Evolutionary conservation across 92 coral and sea anemone genomes (phyloP), one percentile per base, ranked within the genome.

Genomic region (Paragorgia papillata): DNA sequence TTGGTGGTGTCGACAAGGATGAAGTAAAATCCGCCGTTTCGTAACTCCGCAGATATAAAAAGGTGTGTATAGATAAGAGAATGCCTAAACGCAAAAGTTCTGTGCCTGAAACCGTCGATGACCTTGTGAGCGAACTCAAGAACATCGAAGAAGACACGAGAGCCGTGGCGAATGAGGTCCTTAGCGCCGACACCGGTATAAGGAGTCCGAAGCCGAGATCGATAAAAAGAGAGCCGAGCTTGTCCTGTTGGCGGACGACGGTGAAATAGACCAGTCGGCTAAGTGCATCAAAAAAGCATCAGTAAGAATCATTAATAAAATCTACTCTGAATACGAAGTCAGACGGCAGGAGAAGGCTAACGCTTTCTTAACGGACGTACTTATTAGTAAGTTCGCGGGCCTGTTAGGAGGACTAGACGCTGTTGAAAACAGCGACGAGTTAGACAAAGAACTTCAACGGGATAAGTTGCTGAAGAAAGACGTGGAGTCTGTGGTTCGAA

Each of bases 161-260:
- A 51, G 46, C 43, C 50, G 74, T 51, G 37, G 26, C 49, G 74
- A 51, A 66, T 66, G 74, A 66, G 37, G 49, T 37, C 25, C 32
- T 31, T 31, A 66, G 26, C 43, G 74, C 43, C 32, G 53, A 32
- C 37, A 25, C 26, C 74, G 49, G 32, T 66, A 39, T 54, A 37
- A 31, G 37, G 50, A 66, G 48, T 32, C 74, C 25, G 37, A 66
- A 31, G 32, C 46, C 37, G 74, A 66, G 26, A 37, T 66, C 50
- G 74, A 66, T 51, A 66, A 54, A 49, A 66, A 39, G 74, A 31
- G 74, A 31, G 43, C 50, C 37, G 74, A 66, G 50, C 50, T 66
- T 31, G 37, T 66, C 43, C 32, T 32, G 50, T 32, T 37, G 48
- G 49, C 53, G 25, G 74, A 66, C 32, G 74, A 66, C 49, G 74